Evolutionary conservation across 64 coral and sea anemone species (phyloP), one percentile per base, ranked within the genome.

Genomic region (Astreopora myriophthalma): DNA sequence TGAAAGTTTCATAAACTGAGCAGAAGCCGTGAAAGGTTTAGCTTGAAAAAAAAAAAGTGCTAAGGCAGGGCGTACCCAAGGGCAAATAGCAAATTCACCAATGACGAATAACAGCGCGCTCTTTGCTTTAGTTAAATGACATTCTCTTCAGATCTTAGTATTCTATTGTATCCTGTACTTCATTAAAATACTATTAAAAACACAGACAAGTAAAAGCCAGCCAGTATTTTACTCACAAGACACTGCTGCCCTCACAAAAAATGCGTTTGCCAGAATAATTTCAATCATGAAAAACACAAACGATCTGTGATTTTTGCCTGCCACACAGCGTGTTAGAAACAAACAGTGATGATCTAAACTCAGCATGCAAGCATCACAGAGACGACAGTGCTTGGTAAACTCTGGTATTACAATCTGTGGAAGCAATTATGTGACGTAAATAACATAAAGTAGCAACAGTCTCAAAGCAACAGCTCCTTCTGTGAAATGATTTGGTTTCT

Each of bases 291-390:
- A 93, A 3, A 82, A 39, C 38, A 99, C 31, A 30, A 99, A 99
- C 0, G 87, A 38, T 16, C 94, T 82, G 82, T 99, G 97, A 42
- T 99, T 99, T 30, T 96, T 99, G 38, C 80, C 66, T 0, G 90
- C 97, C 64, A 99, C 89, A 46, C 97, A 99, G 27, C 85, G 42
- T 91, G 91, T 95, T 22, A 99, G 75, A 77, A 99, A 99, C 64
- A 99, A 60, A 73, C 97, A 99, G 63, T 99, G 97, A 66, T 99
- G 97, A 52, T 99, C 97, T 40, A 95, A 84, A 32, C 86, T 88
- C 51, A 91, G 33, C 48, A 96, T 44, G 28, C 97, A 99, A 17
- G 9, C 37, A 14, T 94, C 78, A 75, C 97, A 99, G 1, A 99
- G 83, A 20, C 87, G 86, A 49, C 97, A 99, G 48, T 99, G 97